A percentile compares a stretch with the other conserved stretches of the same genome.
Conservation (phyloP, 92 coral and sea anemone species). For the Zoanthus gigantus region DNA sequence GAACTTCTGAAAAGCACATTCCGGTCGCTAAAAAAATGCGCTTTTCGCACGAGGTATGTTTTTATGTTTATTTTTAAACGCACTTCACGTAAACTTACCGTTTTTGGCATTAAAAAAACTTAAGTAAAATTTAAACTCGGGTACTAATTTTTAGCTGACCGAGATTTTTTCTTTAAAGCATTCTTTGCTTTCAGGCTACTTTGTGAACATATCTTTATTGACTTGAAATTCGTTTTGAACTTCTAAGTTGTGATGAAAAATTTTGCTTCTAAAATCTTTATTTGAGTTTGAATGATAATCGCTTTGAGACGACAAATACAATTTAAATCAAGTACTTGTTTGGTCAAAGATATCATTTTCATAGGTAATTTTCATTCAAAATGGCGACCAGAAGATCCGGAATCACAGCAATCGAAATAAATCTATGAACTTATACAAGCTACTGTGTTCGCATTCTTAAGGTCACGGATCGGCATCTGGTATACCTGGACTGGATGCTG, state of each 20-base stretch:
- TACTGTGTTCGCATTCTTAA: too few relatives aligned
- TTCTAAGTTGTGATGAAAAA: not conserved
- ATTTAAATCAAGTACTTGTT: not conserved
- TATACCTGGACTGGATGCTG: conserved; percentile 83
- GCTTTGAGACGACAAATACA: not conserved
- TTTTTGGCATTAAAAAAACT: not conserved
- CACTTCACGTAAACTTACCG: not conserved
- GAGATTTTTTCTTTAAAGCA: not conserved
- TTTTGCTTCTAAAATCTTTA: not conserved
- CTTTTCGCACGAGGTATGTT: conserved; percentile 92
- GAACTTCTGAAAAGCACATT: conserved; percentile 94
- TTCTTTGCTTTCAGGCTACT: not conserved
- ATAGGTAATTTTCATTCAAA: not conserved
- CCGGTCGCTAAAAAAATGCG: conserved; percentile 87
- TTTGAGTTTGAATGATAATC: not conserved
- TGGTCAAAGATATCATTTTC: not conserved
- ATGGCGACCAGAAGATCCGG: not conserved
- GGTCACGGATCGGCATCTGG: conserved; percentile 60
- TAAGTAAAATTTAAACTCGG: not conserved
- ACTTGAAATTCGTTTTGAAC: not conserved
- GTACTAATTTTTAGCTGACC: not conserved
- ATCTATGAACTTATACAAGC: too few relatives aligned
- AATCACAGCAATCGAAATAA: not conserved
- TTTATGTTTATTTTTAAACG: not conserved
- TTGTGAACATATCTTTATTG: not conserved